Base-by-base conservation (phyloP, 2,888 invertebrate species). In the Brenthis hecate region DNA sequence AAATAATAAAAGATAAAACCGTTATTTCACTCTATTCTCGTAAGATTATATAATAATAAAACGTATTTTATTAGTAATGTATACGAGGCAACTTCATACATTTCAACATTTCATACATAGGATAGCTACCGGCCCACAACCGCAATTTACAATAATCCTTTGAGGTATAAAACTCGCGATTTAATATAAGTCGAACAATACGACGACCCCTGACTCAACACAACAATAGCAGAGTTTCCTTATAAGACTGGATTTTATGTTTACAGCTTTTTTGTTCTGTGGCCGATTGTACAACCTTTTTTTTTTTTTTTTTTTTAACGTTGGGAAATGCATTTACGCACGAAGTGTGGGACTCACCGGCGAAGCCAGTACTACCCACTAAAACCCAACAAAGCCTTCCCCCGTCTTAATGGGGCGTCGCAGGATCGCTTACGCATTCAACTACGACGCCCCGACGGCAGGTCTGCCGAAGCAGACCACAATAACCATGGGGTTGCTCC, bases 151-250 rank as follows among this genome's bases (percentile, higher is more conserved):
- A 66, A 66, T 66, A 66, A 66, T 66, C 60, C 66, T 57, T 65
- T 57, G 65, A 88, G 88, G 86, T 87, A 88, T 87, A 86, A 87
- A 89, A 88, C 82, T 86, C 83, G 80, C 83, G 86, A 84, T 89
- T 87, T 88, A 89, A 90, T 89, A 88, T 86, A 89, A 89, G 80
- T 87, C 85, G 87, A 89, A 90, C 89, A 90, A 90, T 88, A 87
- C 85, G 82, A 60, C 75, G 84, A 82, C 85, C 86, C 85, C 81
- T 82, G 85, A 84, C 84, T 85, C 85, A 81, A 80, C 78, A 84
- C 83, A 87, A 90, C 89, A 90, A 89, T 87, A 82, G 84, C 81
- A 81, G 89, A 90, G 87, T 89, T 91, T 85, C 85, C 82, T 87
- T 85, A 84, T 85, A 84, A 88, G 87, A 85, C 83, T 84, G 83